phyloP scores from a whole-genome alignment of 2,113 vertebrate species.

The Nycticebus coucang region DNA sequence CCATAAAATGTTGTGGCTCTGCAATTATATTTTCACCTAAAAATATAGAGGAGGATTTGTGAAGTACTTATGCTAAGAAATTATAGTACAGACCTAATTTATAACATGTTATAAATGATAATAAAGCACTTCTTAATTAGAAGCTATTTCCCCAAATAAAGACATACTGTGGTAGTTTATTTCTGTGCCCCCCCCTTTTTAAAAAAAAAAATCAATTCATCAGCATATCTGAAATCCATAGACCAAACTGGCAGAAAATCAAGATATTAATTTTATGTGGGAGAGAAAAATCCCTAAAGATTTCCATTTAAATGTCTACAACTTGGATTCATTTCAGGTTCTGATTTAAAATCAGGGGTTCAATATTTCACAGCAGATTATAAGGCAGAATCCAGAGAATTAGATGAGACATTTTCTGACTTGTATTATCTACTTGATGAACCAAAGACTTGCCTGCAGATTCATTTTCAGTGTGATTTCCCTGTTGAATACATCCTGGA shows the following conservation, averaged over 20 bases:
- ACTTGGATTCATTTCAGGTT: slow-evolving; percentile 70
- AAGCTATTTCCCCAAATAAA: slow-evolving; percentile 63
- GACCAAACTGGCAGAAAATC: slow-evolving; percentile 64
- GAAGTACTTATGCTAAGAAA: slow-evolving; percentile 65
- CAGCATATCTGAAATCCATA: slow-evolving; percentile 68
- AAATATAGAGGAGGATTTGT: slow-evolving; percentile 28
- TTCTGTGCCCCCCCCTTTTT: slow-evolving; percentile 26
- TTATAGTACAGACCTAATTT: slow-evolving; percentile 59
- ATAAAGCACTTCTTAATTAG: slow-evolving; percentile 57
- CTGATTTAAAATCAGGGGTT: slow-evolving; percentile 74
- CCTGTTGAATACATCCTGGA: slow-evolving; percentile 80
- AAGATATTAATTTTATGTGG: slow-evolving; percentile 67
- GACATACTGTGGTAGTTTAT: background rate
- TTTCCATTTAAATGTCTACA: slow-evolving; percentile 66
- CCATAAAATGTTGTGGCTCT: slow-evolving; percentile 26
- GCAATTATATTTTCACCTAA: slow-evolving; percentile 22
- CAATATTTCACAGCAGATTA: slow-evolving; percentile 62
- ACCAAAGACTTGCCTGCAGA: slow-evolving; percentile 77
- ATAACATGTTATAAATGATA: slow-evolving; percentile 53
- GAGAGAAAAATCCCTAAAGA: slow-evolving; percentile 41
- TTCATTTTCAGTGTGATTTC: slow-evolving; percentile 86
- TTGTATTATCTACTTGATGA: slow-evolving; percentile 83
- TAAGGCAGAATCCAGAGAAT: slow-evolving; percentile 72
- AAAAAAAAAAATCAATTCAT: slow-evolving; percentile 28
- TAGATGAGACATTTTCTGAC: slow-evolving; percentile 77